Percentiles rank a stretch among this genome's conserved stretches.
These are phyloP conservation scores for Troglohyphantes excavatus DNA, from an alignment of 2,888 invertebrate genomes.

Conservation along the genomic window DNA sequence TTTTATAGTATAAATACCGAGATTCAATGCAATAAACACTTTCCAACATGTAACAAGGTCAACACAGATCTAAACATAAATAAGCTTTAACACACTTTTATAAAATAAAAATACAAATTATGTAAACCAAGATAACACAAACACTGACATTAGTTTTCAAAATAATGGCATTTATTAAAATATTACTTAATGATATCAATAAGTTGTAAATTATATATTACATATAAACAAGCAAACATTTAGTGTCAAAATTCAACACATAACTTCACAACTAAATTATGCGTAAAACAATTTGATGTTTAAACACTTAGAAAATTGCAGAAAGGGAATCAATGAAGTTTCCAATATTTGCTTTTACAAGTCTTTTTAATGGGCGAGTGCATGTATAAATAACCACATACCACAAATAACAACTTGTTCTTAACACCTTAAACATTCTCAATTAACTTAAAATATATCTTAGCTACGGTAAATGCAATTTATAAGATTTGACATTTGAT, in stretches of 20 bases:
- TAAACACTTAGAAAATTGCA: background rate
- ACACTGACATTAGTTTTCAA: constrained; percentile 5
- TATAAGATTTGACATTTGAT: constrained; percentile 69
- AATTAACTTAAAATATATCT: constrained; percentile 65
- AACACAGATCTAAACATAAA: constrained; percentile 12
- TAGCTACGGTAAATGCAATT: constrained; percentile 72
- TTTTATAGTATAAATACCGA: constrained; percentile 10
- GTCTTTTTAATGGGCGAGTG: constrained; percentile 24
- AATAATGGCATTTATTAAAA: constrained; percentile 13
- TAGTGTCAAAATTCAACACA: background rate
- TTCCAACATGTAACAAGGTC: constrained; percentile 25
- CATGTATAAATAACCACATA: background rate
- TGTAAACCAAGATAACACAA: background rate
- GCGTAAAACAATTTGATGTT: background rate
- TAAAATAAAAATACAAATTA: constrained; percentile 15
- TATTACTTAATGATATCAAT: background rate
- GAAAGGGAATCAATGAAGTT: background rate
- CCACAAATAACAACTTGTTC: constrained; percentile 74
- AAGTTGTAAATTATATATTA: background rate
- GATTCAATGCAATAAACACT: constrained; percentile 7
- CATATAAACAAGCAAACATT: constrained; percentile 22
- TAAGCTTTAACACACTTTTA: constrained; percentile 10
- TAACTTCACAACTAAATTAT: background rate
- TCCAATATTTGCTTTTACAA: background rate
- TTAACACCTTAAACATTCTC: constrained; percentile 38